Evolutionary conservation across 2,888 invertebrate genomes (phyloP).

Genomic region (Ennomos fuscantarius): DNA sequence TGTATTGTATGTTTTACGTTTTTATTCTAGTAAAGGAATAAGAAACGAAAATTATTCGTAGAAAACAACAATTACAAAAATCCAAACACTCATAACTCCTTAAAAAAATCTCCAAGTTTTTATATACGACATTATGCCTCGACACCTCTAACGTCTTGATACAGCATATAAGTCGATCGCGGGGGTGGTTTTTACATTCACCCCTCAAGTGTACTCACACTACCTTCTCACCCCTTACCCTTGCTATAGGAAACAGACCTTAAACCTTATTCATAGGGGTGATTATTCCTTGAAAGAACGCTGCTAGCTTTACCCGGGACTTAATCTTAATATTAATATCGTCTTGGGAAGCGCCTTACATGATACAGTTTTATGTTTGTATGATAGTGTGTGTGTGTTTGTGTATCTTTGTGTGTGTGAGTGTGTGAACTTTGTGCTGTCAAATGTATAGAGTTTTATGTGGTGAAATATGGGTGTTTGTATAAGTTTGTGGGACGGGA

Average conservation of each 20-base stretch:
- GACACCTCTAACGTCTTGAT: conserved; percentile 70
- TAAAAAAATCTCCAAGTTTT: conserved; percentile 25
- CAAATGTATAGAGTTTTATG: conserved; percentile 39
- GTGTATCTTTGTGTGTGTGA: conserved; percentile 61
- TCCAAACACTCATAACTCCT: neutral
- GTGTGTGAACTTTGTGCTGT: conserved; percentile 49
- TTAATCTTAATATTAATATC: conserved; percentile 81
- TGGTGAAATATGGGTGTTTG: conserved; percentile 31
- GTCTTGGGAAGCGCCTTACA: conserved; percentile 75
- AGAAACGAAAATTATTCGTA: too few species aligned
- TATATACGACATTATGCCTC: conserved; percentile 43
- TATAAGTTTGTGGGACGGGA: conserved; percentile 22
- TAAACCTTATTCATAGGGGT: neutral
- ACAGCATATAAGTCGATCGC: conserved; percentile 85
- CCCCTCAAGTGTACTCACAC: conserved; percentile 77
- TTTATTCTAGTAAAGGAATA: too few species aligned
- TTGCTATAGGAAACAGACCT: conserved; percentile 36
- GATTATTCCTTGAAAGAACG: conserved; percentile 19
- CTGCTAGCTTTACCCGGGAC: conserved; percentile 49
- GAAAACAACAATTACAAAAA: too few species aligned
- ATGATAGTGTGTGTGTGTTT: conserved; percentile 49
- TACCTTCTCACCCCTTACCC: conserved; percentile 45
- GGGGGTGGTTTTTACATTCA: conserved; percentile 83
- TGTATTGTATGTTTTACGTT: too few species aligned
- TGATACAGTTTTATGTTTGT: conserved; percentile 74